Percentiles rank a stretch among this genome's conserved stretches.
phyloP scores from a whole-genome alignment of 2,797 vertebrate genomes.

The Catostomus latipinnis region DNA sequence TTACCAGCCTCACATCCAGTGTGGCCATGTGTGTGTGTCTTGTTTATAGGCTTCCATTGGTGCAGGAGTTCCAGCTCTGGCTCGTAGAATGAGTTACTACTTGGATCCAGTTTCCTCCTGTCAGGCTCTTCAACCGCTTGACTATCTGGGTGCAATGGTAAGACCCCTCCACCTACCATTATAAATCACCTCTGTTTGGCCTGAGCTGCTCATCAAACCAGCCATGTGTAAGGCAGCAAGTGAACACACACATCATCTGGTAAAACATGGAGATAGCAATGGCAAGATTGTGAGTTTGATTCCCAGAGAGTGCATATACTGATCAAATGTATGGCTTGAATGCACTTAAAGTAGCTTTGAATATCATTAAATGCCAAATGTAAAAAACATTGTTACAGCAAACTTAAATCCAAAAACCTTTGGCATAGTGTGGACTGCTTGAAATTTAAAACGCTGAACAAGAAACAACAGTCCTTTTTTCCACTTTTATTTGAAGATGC shows the following conservation, averaged over 20 bases:
- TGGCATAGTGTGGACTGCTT: neutral
- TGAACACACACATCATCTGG: conserved; percentile 55
- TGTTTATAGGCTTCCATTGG: conserved; percentile 30
- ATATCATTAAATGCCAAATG: too few relatives aligned
- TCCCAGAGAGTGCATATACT: too few relatives aligned
- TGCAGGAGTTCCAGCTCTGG: conserved; percentile 38
- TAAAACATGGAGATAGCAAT: too few relatives aligned
- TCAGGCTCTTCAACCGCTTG: conserved; percentile 78
- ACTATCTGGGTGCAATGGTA: conserved; percentile 84
- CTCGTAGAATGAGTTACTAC: conserved; percentile 91
- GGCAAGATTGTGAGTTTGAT: too few relatives aligned
- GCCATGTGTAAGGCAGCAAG: conserved; percentile 41
- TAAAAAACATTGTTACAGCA: too few relatives aligned
- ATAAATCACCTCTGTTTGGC: conserved; percentile 76
- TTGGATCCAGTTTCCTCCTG: conserved; percentile 83
- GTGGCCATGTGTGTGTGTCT: conserved; percentile 26
- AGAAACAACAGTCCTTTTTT: neutral
- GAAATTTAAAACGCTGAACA: neutral
- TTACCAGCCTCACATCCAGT: conserved; percentile 46
- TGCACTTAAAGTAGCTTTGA: too few relatives aligned
- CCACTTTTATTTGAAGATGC: neutral
- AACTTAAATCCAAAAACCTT: too few relatives aligned
- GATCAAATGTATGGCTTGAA: too few relatives aligned
- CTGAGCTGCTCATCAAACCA: conserved; percentile 69
- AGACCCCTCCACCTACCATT: conserved; percentile 70